Percentiles rank a stretch among this genome's conserved stretches.
Conservation (phyloP, 2,888 invertebrate species). For the Dione vanillae region DNA sequence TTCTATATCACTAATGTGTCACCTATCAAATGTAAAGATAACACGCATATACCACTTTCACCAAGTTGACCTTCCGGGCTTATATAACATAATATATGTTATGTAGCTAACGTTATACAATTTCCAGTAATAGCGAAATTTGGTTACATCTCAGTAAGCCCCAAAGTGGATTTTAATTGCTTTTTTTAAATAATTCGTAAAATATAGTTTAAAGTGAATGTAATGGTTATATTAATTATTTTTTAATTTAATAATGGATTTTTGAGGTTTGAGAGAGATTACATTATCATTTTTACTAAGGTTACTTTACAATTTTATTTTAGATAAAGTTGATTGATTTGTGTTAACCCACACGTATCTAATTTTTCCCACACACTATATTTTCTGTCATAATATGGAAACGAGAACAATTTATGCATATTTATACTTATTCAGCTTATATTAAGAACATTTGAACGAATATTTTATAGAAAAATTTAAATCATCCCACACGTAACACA, state of each 20-base stretch:
- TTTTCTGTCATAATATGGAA: no score
- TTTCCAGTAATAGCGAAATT: slow-evolving; percentile 24
- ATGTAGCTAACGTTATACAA: slow-evolving; percentile 27
- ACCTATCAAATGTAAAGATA: neutral
- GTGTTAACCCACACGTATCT: no score
- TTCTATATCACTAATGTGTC: no score
- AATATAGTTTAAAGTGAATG: neutral
- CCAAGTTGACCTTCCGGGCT: slow-evolving; percentile 29
- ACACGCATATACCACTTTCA: slow-evolving; percentile 8
- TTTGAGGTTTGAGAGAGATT: slow-evolving; percentile 9
- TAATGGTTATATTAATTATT: neutral
- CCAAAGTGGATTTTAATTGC: slow-evolving; percentile 11
- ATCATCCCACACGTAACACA: no score
- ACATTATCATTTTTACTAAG: neutral
- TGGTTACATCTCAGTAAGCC: slow-evolving; percentile 11
- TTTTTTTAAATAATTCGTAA: neutral
- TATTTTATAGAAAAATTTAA: no score
- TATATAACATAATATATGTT: slow-evolving; percentile 18
- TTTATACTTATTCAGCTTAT: no score
- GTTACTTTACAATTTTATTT: no score
- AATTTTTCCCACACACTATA: no score
- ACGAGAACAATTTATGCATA: no score
- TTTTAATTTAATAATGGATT: neutral
- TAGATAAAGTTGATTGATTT: no score
- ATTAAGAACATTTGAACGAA: no score